These are phyloP conservation scores for Champsocephalus esox DNA, from an alignment of 2,797 vertebrate genomes.

Conservation along the genomic window DNA sequence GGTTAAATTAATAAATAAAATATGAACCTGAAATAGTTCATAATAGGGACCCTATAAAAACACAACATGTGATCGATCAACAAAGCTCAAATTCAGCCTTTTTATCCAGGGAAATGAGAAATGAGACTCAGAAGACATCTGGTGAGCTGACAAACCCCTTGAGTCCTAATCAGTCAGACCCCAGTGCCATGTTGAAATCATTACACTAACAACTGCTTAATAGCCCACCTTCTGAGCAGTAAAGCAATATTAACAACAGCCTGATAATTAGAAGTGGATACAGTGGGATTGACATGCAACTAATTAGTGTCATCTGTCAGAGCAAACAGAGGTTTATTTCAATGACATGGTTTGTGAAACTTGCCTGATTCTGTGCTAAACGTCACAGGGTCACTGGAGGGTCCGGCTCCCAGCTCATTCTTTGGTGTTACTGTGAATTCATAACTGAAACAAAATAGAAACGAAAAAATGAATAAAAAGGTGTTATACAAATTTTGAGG, in stretches of 20 bases:
- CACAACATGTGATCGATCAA: slow-evolving; percentile 19
- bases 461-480: slow-evolving; percentile 20
- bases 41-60: background rate
- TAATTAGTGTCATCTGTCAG: slow-evolving; percentile 24
- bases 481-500: slow-evolving; percentile 9
- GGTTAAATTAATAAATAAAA: no score
- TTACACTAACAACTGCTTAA: slow-evolving; percentile 55
- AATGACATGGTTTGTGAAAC: slow-evolving; percentile 21
- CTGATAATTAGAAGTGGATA: slow-evolving; percentile 33
- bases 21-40: no score
- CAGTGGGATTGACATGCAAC: slow-evolving; percentile 25
- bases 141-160: slow-evolving; percentile 33
- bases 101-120: slow-evolving; percentile 32
- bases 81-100: slow-evolving; percentile 15
- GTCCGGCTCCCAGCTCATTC: slow-evolving; percentile 93
- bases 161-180: slow-evolving; percentile 51
- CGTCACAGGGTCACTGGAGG: slow-evolving; percentile 88
- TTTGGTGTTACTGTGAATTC: slow-evolving; percentile 93
- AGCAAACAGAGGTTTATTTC: slow-evolving; percentile 1
- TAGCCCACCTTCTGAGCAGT: slow-evolving; percentile 34
- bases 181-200: slow-evolving; percentile 57
- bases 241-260: slow-evolving; percentile 29
- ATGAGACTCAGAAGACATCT: slow-evolving; percentile 48
- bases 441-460: slow-evolving; percentile 86
- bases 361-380: slow-evolving; percentile 98